Conservation (phyloP, 2,113 vertebrate genomes). For the Grallaria varia region DNA sequence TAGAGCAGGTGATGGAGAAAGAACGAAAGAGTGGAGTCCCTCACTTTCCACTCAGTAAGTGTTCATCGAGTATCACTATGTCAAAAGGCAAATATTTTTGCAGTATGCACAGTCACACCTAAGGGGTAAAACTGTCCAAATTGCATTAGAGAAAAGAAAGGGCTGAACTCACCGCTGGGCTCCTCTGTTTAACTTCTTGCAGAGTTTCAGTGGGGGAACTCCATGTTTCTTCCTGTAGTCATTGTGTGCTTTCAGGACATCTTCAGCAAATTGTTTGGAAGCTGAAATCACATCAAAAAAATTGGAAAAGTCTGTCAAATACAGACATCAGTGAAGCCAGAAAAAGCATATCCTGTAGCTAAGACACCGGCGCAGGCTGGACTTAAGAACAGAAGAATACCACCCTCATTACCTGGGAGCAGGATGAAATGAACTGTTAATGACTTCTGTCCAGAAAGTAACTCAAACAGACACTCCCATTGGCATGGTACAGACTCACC, state of each 20-base stretch:
- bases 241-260: slow-evolving; percentile 88
- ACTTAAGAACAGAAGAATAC: neutral
- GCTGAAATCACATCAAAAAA: slow-evolving; percentile 74
- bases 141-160: neutral
- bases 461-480: neutral
- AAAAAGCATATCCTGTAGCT: neutral
- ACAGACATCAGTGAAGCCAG: neutral
- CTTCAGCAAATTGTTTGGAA: slow-evolving; percentile 90
- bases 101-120: neutral
- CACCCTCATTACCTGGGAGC: neutral
- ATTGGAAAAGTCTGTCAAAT: neutral
- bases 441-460: neutral
- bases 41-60: neutral
- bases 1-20: neutral
- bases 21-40: neutral
- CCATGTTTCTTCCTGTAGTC: slow-evolving; percentile 90
- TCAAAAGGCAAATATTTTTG: neutral
- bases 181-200: slow-evolving; percentile 86
- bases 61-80: neutral
- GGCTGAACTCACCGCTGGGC: slow-evolving; percentile 84
- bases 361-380: neutral
- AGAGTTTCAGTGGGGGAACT: slow-evolving; percentile 86
- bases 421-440: neutral
- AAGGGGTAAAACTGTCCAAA: neutral
- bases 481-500: neutral